Conservation (phyloP, 2,888 invertebrate species). For the Aricia artaxerxes region DNA sequence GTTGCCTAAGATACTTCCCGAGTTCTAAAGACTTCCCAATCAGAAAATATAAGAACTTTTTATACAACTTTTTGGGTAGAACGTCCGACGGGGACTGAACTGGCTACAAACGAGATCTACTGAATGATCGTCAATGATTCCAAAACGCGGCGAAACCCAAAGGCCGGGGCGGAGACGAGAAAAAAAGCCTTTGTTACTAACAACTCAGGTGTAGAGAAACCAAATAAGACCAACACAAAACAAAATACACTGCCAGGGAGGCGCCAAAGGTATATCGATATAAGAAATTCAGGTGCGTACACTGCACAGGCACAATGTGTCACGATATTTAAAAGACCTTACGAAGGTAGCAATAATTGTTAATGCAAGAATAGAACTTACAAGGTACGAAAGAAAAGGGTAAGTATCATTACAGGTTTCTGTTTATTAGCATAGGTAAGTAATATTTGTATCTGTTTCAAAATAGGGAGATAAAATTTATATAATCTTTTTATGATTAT, state of each 20-base stretch:
- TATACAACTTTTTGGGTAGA: not conserved
- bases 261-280: slow-evolving; percentile 61
- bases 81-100: not conserved
- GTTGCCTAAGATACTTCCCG: not conserved
- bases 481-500: too few relatives aligned
- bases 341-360: not conserved
- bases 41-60: slow-evolving; percentile 19
- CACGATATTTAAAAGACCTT: slow-evolving; percentile 6
- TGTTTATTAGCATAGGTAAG: too few relatives aligned
- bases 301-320: not conserved
- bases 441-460: too few relatives aligned
- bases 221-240: slow-evolving; percentile 60
- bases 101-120: slow-evolving; percentile 43
- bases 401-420: not conserved
- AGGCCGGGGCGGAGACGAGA: slow-evolving; percentile 63
- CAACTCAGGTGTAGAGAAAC: slow-evolving; percentile 76
- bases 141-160: slow-evolving; percentile 68
- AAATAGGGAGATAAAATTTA: too few relatives aligned
- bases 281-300: slow-evolving; percentile 38
- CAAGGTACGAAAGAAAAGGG: not conserved
- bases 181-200: slow-evolving; percentile 77
- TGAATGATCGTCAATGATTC: slow-evolving; percentile 67
- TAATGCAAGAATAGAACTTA: not conserved
- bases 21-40: not conserved
- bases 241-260: slow-evolving; percentile 55